Conservation (phyloP, 2,797 vertebrate species). For the Centropyge bicolor region DNA sequence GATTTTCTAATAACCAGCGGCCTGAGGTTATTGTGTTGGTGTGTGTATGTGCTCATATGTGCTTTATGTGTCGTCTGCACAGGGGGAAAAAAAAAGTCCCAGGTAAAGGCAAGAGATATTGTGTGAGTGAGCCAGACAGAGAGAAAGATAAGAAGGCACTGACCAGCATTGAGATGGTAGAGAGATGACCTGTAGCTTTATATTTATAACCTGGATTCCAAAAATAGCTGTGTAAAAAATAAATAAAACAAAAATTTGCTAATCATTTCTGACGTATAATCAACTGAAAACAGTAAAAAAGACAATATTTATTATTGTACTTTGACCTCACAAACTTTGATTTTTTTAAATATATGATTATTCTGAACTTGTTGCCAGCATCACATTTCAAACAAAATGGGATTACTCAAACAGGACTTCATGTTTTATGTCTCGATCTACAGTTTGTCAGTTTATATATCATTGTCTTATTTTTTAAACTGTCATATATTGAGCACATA, state of each 20-base stretch:
- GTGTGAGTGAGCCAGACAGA: constrained; percentile 34
- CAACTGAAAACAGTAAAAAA: too few relatives aligned
- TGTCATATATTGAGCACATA: background rate
- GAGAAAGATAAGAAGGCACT: constrained; percentile 24
- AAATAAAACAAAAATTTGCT: too few relatives aligned
- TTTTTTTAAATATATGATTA: too few relatives aligned
- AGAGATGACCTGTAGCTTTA: constrained; percentile 1
- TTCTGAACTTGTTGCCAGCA: too few relatives aligned
- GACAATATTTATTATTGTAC: too few relatives aligned
- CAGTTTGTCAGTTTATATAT: background rate
- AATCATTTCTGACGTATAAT: too few relatives aligned
- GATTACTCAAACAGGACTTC: too few relatives aligned
- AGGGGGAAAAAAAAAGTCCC: constrained; percentile 49
- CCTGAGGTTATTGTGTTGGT: constrained; percentile 86
- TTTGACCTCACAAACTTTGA: too few relatives aligned
- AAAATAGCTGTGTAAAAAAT: too few relatives aligned
- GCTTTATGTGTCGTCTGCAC: constrained; percentile 53
- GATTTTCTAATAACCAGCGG: constrained; percentile 92
- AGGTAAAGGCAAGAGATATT: constrained; percentile 66
- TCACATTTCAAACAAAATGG: too few relatives aligned
- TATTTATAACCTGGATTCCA: background rate
- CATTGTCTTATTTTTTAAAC: background rate
- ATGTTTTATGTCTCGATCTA: too few relatives aligned
- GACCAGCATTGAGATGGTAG: constrained; percentile 46
- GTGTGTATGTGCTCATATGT: constrained; percentile 68